These are phyloP conservation scores for Triplophysa rosa DNA, from an alignment of 2,113 vertebrate genomes.

Conservation along the genomic window DNA sequence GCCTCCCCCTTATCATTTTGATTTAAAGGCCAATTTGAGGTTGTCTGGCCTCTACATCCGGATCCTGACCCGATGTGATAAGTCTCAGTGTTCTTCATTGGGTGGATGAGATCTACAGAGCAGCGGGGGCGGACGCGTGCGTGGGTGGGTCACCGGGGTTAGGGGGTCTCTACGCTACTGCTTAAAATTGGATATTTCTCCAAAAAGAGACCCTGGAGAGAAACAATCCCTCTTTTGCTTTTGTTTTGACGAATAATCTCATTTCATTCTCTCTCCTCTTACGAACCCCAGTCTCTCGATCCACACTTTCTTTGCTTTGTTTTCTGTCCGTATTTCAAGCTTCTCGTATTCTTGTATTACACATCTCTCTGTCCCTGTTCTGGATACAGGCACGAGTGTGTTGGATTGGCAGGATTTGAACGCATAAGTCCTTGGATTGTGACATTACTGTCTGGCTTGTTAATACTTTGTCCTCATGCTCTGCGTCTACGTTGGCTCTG, in stretches of 20 bases:
- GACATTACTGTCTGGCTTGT: constrained; percentile 39
- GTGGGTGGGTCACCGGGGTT: constrained; percentile 40
- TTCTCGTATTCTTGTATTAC: not conserved
- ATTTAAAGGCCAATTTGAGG: constrained; percentile 61
- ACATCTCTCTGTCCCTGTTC: not conserved
- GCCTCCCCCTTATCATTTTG: constrained; percentile 54
- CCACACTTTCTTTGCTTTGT: not conserved
- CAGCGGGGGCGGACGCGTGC: constrained; percentile 40
- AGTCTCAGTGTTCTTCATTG: constrained; percentile 33
- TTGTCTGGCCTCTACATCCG: constrained; percentile 54
- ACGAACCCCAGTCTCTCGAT: not conserved
- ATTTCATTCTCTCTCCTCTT: constrained; percentile 8
- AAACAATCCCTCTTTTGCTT: constrained; percentile 25
- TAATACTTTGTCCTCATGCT: constrained; percentile 38
- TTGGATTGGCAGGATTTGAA: not conserved
- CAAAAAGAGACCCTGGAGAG: constrained; percentile 41
- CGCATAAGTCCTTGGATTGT: constrained; percentile 27
- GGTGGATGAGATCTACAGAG: constrained; percentile 54
- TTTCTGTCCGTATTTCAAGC: not conserved
- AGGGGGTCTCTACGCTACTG: constrained; percentile 53
- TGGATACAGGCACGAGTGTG: not conserved
- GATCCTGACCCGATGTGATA: constrained; percentile 40
- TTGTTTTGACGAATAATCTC: not conserved
- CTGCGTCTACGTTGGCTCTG: constrained; percentile 29
- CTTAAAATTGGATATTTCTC: constrained; percentile 55